Evolutionary conservation across 1,140 invertebrate species (phyloP), one percentile per base, ranked within the genome.

Genomic region (Limonius californicus): DNA sequence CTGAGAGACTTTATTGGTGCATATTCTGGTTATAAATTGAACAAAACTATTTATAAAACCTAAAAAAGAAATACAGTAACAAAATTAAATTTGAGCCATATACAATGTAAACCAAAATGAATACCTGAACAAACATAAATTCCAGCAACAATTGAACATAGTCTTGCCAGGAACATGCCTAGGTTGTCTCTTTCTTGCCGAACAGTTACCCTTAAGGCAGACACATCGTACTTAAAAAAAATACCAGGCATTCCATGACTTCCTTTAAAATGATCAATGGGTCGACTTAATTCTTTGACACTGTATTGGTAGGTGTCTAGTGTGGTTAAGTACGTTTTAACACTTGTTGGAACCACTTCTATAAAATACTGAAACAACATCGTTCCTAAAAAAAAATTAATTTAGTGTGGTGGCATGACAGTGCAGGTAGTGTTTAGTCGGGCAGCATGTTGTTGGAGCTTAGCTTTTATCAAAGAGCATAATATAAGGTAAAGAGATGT

Each of bases 201-300:
- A 0, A 97, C 91, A 70, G 86, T 84, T 18, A 97, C 88, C 81
- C 93, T 94, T 20, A 97, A 76, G 3, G 92, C 89, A 63, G 90
- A 91, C 77, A 92, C 88, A 70, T 97, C 93, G 78, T 97, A 98
- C 77, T 97, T 97, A 67, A 97, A 91, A 76, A 94, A 97, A 69
- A 97, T 92, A 23, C 95, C 95, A 7, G 94, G 91, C 15, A 93
- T 87, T 3, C 94, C 95, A 78, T 96, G 94, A 21, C 91, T 94
- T 15, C 92, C 94, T 77, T 87, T 82, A 23, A 81, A 75, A 63
- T 85, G 81, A 75, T 85, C 77, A 43, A 96, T 89, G 6, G 87
- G 84, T 70, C 94, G 81, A 66, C 86, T 85, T 72, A 91, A 83
- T 74, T 96, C 91, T 70, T 95, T 93, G 0, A 96, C 94, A 50